Evolutionary conservation across 2,797 vertebrate species (phyloP).

Genomic region (Argyrosomus regius): DNA sequence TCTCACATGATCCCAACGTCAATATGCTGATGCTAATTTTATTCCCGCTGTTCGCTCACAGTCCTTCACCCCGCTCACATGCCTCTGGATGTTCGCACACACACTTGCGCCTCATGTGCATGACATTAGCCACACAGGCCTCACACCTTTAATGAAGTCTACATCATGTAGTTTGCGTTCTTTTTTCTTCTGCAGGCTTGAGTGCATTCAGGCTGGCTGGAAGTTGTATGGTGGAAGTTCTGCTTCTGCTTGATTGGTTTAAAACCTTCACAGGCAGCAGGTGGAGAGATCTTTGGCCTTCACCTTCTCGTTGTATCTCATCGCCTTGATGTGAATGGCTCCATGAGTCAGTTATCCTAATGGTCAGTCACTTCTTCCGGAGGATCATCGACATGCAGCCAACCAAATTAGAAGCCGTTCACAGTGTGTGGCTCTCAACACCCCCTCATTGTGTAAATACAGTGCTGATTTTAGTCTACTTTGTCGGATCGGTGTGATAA

Average conservation of each 20-base stretch:
- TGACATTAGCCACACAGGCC: slow-evolving; percentile 9
- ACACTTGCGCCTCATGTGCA: not conserved
- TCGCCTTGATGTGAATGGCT: not conserved
- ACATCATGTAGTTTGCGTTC: not conserved
- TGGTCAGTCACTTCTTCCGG: not conserved
- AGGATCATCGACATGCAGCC: slow-evolving; percentile 2
- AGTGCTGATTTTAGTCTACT: slow-evolving; percentile 42
- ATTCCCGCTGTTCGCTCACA: slow-evolving; percentile 38
- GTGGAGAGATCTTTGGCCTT: not conserved
- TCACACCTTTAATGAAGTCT: slow-evolving; percentile 40
- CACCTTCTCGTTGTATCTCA: not conserved
- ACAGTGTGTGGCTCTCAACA: slow-evolving; percentile 43
- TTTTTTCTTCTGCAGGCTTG: not conserved
- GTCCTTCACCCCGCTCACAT: slow-evolving; percentile 9
- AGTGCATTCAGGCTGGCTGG: not conserved
- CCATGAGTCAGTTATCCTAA: slow-evolving; percentile 4
- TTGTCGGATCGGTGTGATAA: slow-evolving; percentile 22
- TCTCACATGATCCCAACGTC: slow-evolving; percentile 62
- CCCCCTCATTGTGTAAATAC: slow-evolving; percentile 36
- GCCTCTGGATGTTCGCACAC: slow-evolving; percentile 16
- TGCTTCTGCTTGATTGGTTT: not conserved
- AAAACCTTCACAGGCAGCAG: not conserved
- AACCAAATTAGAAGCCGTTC: slow-evolving; percentile 18
- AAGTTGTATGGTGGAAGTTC: not conserved
- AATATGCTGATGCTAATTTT: slow-evolving; percentile 64